Evolutionary conservation across 53 echinoderm and acorn worm species (phyloP).

Genomic region (Holothuria leucospilota): DNA sequence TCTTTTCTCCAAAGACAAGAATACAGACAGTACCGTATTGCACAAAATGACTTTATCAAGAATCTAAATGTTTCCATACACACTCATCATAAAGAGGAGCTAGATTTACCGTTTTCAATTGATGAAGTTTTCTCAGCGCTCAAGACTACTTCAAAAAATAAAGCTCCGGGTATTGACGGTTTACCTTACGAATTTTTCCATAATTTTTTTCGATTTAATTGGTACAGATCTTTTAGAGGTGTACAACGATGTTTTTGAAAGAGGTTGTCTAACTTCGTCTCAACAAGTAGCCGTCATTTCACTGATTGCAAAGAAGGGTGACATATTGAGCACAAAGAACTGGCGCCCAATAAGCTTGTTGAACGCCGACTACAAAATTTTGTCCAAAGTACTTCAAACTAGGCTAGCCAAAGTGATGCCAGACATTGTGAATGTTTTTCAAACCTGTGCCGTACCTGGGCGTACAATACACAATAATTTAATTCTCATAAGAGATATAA

Average conservation of each 20-base stretch:
- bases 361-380: constrained; percentile 60
- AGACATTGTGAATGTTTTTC: constrained; percentile 12
- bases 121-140: too few species aligned
- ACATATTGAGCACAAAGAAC: neutral
- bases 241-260: neutral
- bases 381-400: constrained; percentile 54
- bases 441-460: constrained; percentile 10
- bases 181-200: neutral
- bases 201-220: neutral
- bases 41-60: too few species aligned
- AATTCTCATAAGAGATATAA: constrained; percentile 12
- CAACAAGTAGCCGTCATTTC: neutral
- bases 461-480: constrained; percentile 30
- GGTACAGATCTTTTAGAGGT: neutral
- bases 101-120: too few species aligned
- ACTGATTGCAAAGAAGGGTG: neutral
- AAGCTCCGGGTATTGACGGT: neutral
- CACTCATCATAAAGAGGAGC: too few species aligned
- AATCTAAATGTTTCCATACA: too few species aligned
- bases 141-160: neutral
- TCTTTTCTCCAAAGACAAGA: too few species aligned
- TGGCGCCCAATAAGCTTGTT: neutral
- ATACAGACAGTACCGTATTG: too few species aligned
- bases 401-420: constrained; percentile 23
- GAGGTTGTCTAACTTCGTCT: neutral